Percentiles rank a stretch among this genome's conserved stretches.
These are phyloP conservation scores for Emydoidea blandingii DNA, from an alignment of 2,797 vertebrate species.

Conservation along the genomic window DNA sequence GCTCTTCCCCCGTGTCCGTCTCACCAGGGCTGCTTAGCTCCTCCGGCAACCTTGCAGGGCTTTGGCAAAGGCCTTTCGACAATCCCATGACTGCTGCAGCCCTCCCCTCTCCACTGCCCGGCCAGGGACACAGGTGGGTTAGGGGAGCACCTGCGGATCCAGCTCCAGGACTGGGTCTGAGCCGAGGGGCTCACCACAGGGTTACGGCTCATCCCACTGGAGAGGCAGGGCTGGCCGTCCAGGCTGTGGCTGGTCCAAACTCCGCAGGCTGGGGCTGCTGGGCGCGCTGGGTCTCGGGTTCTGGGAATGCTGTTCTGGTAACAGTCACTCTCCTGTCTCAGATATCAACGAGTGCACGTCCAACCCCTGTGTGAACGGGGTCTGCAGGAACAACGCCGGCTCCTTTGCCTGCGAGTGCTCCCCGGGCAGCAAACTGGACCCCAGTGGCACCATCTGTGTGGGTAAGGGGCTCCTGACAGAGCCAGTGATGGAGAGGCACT, in stretches of 20 bases:
- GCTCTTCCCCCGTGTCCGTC: neutral
- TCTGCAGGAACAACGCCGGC: slow-evolving; percentile 94
- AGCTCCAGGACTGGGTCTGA: neutral
- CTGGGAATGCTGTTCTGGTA: neutral
- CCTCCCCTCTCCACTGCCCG: neutral
- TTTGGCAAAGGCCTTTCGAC: neutral
- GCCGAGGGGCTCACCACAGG: neutral
- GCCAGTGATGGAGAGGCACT: neutral
- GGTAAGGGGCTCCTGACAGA: slow-evolving; percentile 82
- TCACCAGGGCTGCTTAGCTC: accelerated
- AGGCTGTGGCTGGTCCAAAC: neutral
- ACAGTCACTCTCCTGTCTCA: slow-evolving; percentile 74
- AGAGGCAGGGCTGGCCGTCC: neutral
- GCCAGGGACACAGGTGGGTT: too few relatives aligned
- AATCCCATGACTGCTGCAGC: neutral
- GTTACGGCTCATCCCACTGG: neutral
- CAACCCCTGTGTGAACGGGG: slow-evolving; percentile 95
- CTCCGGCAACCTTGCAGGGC: neutral
- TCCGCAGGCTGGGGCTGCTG: neutral
- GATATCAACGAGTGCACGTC: slow-evolving; percentile 97
- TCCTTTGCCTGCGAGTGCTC: slow-evolving; percentile 97
- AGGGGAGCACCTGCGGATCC: accelerated
- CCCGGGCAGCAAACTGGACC: slow-evolving; percentile 96
- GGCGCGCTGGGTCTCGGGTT: too few relatives aligned
- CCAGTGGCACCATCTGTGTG: slow-evolving; percentile 95